Evolutionary conservation across 1,140 invertebrate genomes (phyloP), one percentile per base, ranked within the genome.

Genomic region (Camponotus pennsylvanicus): DNA sequence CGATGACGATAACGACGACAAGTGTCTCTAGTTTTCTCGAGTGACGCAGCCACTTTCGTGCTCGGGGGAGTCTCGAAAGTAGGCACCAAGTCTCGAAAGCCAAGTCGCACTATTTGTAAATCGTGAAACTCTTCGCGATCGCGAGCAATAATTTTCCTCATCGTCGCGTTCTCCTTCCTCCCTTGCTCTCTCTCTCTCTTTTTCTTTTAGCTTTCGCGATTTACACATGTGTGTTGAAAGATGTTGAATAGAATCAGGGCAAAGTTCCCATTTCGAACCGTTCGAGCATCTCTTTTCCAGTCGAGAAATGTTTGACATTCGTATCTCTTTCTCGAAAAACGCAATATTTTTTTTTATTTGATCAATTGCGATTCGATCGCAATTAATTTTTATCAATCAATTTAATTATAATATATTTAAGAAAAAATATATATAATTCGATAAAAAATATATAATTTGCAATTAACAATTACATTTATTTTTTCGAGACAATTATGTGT

Each of bases 1-100:
- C 4, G 13, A 32, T 9, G 67, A 21, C 40, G 42, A 7, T 37
- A n/a, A 27, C 27, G 75, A 42, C 13, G 27, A 63, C 49, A 61
- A 82, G 69, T 85, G 21, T 85, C 61, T 73, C 63, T 40, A 42
- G 86, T 88, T 88, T 88, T 88, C 86, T 88, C 76, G 67, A 80
- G 52, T 88, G 86, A 88, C 84, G 66, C 49, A 80, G 86, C 76
- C 37, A 86, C 86, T 88, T 86, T 88, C 76, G 67, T 86, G 40
- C 63, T 15, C 61, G 27, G 9, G 21, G 45, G 49, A 15, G 49
- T 70, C 71, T 84, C 64, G 86, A 87, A 87, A 87, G 86, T 87
- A 85, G 80, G 86, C 37, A 75, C 64, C n/a, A 59, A 75, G 73
- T 40, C 75, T 85, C 70, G 80, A 87, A 85, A 87, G 86, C 61